These are phyloP conservation scores for Hephaestus fuliginosus DNA, from an alignment of 2,797 vertebrate genomes.

Conservation along the genomic window DNA sequence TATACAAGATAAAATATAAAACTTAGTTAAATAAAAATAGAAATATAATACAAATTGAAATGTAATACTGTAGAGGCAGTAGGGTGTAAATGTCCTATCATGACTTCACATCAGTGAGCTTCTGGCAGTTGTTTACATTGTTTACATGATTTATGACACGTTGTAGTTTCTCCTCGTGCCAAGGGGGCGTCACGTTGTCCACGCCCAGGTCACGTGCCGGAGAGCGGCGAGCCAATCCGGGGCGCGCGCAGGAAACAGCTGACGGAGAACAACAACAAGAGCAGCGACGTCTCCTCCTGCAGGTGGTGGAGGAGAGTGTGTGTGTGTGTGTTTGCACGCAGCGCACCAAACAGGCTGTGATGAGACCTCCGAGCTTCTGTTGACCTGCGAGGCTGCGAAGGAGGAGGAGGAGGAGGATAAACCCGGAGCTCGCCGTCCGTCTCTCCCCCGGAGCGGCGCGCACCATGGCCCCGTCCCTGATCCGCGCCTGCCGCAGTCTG, in stretches of 20 bases:
- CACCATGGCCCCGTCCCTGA: constrained; percentile 91
- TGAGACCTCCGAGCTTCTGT: background rate
- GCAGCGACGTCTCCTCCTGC: constrained; percentile 33
- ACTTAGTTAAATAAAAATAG: too few species aligned
- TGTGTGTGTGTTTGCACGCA: constrained; percentile 16
- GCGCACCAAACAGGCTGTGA: constrained; percentile 12
- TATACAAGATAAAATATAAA: too few species aligned
- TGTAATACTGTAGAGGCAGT: too few species aligned
- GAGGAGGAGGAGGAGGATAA: constrained; percentile 2
- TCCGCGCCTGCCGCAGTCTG: constrained; percentile 95
- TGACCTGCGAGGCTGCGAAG: constrained; percentile 8
- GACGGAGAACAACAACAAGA: constrained; percentile 73
- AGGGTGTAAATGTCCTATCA: too few species aligned
- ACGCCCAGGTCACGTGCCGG: constrained; percentile 64
- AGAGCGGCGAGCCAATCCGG: constrained; percentile 54
- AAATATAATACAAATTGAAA: too few species aligned
- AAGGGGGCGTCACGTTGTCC: constrained; percentile 10
- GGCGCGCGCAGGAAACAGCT: constrained; percentile 60
- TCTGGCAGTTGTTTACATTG: constrained; percentile 3
- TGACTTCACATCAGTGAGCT: background rate
- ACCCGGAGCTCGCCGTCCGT: constrained; percentile 51
- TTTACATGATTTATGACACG: background rate
- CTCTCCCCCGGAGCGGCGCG: constrained; percentile 36
- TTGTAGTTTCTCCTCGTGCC: constrained; percentile 27
- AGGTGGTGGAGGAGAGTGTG: constrained; percentile 30